These are phyloP conservation scores for Parochlus steinenii DNA, from an alignment of 2,888 invertebrate species.

Conservation along the genomic window DNA sequence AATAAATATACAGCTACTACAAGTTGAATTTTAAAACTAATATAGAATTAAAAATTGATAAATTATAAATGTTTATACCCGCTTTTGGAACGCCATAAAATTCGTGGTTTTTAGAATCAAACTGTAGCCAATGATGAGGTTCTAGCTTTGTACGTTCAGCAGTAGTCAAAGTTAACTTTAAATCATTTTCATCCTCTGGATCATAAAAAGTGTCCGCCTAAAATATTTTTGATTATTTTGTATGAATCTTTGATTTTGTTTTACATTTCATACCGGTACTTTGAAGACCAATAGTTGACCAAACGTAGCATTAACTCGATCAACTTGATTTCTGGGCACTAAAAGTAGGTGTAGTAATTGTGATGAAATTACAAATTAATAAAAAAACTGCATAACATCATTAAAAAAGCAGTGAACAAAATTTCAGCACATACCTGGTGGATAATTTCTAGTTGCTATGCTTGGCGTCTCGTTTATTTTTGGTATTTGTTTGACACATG, in stretches of 20 bases:
- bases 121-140: slow-evolving; percentile 67
- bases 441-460: slow-evolving; percentile 44
- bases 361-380: too few species aligned
- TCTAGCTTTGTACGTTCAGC: slow-evolving; percentile 51
- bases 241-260: slow-evolving; percentile 5
- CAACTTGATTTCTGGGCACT: slow-evolving; percentile 73
- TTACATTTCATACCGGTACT: slow-evolving; percentile 51
- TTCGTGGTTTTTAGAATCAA: slow-evolving; percentile 74
- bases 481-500: slow-evolving; percentile 40
- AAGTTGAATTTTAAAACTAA: too few species aligned
- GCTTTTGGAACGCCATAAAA: slow-evolving; percentile 72
- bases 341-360: too few species aligned
- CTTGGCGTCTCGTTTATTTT: slow-evolving; percentile 36
- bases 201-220: slow-evolving; percentile 76
- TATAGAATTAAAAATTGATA: not conserved
- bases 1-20: too few species aligned
- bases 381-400: too few species aligned
- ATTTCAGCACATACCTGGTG: slow-evolving; percentile 53
- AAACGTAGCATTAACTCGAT: slow-evolving; percentile 63
- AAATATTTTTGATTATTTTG: slow-evolving; percentile 9
- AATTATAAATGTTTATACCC: slow-evolving; percentile 47
- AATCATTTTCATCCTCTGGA: slow-evolving; percentile 63
- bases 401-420: too few species aligned
- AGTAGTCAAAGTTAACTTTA: slow-evolving; percentile 57
- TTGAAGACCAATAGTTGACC: slow-evolving; percentile 66